Percentiles rank a stretch among this genome's conserved stretches.
Conservation (phyloP, 2,113 vertebrate genomes). For the Fulmarus glacialis region DNA sequence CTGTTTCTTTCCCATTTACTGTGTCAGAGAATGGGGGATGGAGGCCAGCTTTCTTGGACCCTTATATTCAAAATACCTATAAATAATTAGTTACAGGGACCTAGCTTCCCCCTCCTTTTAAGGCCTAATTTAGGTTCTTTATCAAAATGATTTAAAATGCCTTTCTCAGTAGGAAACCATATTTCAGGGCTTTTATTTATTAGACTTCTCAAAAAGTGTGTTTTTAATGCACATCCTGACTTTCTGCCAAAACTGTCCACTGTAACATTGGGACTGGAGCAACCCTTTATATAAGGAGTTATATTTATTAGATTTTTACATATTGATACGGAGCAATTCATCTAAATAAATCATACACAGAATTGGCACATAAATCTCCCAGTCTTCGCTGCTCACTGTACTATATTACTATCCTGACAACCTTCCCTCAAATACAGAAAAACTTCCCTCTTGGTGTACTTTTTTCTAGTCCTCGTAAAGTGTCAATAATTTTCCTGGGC, state of each 20-base stretch:
- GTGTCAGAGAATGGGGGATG: constrained; percentile 3
- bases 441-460: not conserved
- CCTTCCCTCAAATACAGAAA: not conserved
- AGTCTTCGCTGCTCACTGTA: not conserved
- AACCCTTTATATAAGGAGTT: constrained; percentile 62
- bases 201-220: constrained; percentile 77
- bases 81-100: constrained; percentile 79
- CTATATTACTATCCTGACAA: constrained; percentile 36
- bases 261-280: constrained; percentile 65
- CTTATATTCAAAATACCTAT: constrained; percentile 75
- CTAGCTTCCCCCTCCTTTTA: constrained; percentile 65
- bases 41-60: constrained; percentile 40
- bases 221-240: constrained; percentile 86
- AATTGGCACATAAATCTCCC: constrained; percentile 76
- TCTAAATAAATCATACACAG: constrained; percentile 77
- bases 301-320: constrained; percentile 81
- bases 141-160: constrained; percentile 84
- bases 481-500: not conserved
- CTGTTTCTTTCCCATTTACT: not conserved
- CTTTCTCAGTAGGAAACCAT: constrained; percentile 76
- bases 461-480: not conserved
- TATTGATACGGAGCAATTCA: constrained; percentile 74
- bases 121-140: constrained; percentile 79
- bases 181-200: constrained; percentile 85
- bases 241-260: constrained; percentile 80